Conservation (phyloP, 2,888 invertebrate species). For the Ernsta delagoae region DNA sequence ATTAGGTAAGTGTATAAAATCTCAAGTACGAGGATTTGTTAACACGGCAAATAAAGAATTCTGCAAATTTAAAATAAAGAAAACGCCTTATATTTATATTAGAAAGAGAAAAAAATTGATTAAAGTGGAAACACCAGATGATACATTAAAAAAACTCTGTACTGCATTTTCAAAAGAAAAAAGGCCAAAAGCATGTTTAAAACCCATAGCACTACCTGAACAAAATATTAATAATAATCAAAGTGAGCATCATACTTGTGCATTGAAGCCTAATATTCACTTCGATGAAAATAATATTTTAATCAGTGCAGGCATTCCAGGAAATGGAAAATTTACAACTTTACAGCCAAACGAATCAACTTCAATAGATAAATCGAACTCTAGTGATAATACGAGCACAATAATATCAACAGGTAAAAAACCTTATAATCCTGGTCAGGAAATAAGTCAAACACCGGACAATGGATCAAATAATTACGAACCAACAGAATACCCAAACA, state of each 20-base stretch:
- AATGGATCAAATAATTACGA: not conserved
- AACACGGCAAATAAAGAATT: conserved; percentile 40
- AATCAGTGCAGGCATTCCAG: no score
- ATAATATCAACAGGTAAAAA: not conserved
- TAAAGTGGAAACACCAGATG: conserved; percentile 33
- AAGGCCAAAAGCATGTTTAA: conserved; percentile 40
- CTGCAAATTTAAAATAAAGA: conserved; percentile 33
- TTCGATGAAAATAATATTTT: not conserved
- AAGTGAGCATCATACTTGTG: not conserved
- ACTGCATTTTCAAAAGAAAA: conserved; percentile 31
- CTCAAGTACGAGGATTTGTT: conserved; percentile 34
- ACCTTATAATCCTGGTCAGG: not conserved
- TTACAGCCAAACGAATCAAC: not conserved
- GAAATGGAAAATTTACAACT: not conserved
- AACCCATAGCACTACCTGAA: conserved; percentile 36
- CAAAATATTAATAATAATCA: not conserved
- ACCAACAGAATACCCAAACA: not conserved
- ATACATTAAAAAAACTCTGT: conserved; percentile 42
- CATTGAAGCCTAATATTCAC: not conserved
- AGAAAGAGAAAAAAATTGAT: conserved; percentile 36
- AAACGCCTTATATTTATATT: conserved; percentile 41
- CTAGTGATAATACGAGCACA: not conserved
- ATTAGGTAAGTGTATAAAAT: conserved; percentile 40
- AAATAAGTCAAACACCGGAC: not conserved
- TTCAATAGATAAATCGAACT: not conserved